phyloP scores from a whole-genome alignment of 2,797 vertebrate genomes.

The Halcyon leucocephala region DNA sequence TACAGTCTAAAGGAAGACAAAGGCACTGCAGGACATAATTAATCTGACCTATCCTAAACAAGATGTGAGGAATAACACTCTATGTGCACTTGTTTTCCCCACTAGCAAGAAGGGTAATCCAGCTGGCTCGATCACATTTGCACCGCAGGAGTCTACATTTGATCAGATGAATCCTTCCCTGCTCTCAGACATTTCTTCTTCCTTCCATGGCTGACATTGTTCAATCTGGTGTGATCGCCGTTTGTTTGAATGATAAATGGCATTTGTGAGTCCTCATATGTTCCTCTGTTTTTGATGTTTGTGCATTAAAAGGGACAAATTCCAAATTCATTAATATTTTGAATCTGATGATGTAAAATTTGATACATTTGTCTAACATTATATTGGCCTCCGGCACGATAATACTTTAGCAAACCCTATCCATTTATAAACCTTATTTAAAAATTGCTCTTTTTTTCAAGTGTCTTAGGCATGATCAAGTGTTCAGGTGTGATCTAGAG shows the following conservation, averaged over 20 bases:
- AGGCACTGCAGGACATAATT: slow-evolving; percentile 42
- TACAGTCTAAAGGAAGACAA: slow-evolving; percentile 33
- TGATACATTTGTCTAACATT: background rate
- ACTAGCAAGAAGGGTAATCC: slow-evolving; percentile 40
- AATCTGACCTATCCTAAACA: slow-evolving; percentile 54
- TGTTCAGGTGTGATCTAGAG: background rate
- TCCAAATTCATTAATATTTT: background rate
- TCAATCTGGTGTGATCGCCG: background rate
- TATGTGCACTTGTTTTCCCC: slow-evolving; percentile 45
- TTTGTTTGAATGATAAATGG: slow-evolving; percentile 20
- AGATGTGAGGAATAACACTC: slow-evolving; percentile 38
- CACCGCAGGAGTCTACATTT: slow-evolving; percentile 54
- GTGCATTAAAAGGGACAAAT: slow-evolving; percentile 3
- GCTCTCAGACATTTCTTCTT: slow-evolving; percentile 28
- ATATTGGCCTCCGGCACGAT: background rate
- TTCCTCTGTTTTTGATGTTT: background rate
- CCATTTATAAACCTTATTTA: background rate
- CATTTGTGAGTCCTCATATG: background rate
- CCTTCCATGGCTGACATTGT: slow-evolving; percentile 21
- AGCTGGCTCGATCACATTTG: slow-evolving; percentile 52
- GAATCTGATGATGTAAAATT: background rate
- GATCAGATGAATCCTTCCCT: slow-evolving; percentile 48
- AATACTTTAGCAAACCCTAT: background rate
- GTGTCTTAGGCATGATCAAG: background rate
- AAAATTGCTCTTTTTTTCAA: background rate